These are phyloP conservation scores for Forbesichthys agassizii DNA, from an alignment of 2,113 vertebrate genomes.

Conservation along the genomic window DNA sequence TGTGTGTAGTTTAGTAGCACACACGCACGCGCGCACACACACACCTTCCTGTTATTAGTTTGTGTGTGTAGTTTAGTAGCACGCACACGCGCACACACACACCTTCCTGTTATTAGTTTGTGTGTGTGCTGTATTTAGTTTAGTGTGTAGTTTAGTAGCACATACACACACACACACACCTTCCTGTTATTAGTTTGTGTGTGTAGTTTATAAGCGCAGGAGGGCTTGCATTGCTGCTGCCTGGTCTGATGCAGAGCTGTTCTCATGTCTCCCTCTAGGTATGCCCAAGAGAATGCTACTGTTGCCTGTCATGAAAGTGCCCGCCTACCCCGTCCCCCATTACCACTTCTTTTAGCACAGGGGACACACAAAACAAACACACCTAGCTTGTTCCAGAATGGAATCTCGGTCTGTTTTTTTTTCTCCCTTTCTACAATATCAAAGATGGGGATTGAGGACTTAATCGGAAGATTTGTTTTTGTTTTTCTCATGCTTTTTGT, in stretches of 20 bases:
- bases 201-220: conserved; percentile 3
- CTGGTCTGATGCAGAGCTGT: conserved; percentile 87
- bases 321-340: conserved; percentile 95
- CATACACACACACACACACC: neutral
- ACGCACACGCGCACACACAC: conserved; percentile 15
- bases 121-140: neutral
- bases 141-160: conserved; percentile 18
- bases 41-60: too few relatives aligned
- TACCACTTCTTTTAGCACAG: conserved; percentile 98
- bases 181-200: too few relatives aligned
- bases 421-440: conserved; percentile 71
- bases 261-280: conserved; percentile 97
- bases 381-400: conserved; percentile 71
- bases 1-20: conserved; percentile 16
- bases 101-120: neutral
- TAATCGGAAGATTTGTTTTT: conserved; percentile 80
- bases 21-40: neutral
- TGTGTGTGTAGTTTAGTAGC: too few relatives aligned
- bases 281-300: conserved; percentile 99
- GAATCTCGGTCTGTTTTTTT: conserved; percentile 79
- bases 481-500: conserved; percentile 72
- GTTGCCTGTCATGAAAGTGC: conserved; percentile 99
- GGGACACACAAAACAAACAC: conserved; percentile 61
- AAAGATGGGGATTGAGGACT: conserved; percentile 76
- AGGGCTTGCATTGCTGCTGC: conserved; percentile 28